Evolutionary conservation across 2,888 invertebrate genomes (phyloP), one percentile per base, ranked within the genome.

Genomic region (Machimus atricapillus): DNA sequence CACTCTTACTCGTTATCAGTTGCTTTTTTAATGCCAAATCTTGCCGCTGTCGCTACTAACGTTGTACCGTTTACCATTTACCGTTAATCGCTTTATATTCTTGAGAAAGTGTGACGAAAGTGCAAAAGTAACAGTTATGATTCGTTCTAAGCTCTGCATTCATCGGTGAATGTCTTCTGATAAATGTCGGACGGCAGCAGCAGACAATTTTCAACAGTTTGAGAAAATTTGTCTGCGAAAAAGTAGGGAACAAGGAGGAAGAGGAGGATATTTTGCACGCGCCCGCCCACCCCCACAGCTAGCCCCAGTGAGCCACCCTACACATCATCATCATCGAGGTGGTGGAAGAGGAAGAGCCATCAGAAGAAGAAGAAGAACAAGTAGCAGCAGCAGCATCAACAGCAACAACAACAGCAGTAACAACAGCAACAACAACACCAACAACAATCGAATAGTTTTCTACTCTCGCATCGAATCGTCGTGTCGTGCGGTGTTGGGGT

Each of bases 381-480:
- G 9, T 2, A 58, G 58, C 12, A 58, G 58, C 23, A 23, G 66
- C 66, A 66, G 27, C 66, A 23, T 3, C 66, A 66, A 19, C 66
- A 66, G 14, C 19, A 66, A 27, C 27, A 66, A 66, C 66, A 56
- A 23, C 56, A 56, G 0, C 56, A 56, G 9, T 40, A 77, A 19
- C 1, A 43, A 7, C 78, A 78, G 0, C 46, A 78, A 40, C 78
- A 79, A 12, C 79, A 79, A 79, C 52, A 52, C 8, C 46, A 79
- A 79, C 79, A 52, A 52, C 79, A 79, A 52, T 79, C 31, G 52
- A 79, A 79, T 79, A 79, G 79, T 79, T 79, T 79, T 34, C 46
- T 79, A 83, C 66, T 83, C 37, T 66, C 66, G 82, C 82, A 34
- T 34, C 82, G 23, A 83, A 58, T 83, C 66, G 58, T 83, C 40